These are phyloP conservation scores for Lepidotrigona ventralis DNA, from an alignment of 1,140 invertebrate genomes.

Conservation along the genomic window DNA sequence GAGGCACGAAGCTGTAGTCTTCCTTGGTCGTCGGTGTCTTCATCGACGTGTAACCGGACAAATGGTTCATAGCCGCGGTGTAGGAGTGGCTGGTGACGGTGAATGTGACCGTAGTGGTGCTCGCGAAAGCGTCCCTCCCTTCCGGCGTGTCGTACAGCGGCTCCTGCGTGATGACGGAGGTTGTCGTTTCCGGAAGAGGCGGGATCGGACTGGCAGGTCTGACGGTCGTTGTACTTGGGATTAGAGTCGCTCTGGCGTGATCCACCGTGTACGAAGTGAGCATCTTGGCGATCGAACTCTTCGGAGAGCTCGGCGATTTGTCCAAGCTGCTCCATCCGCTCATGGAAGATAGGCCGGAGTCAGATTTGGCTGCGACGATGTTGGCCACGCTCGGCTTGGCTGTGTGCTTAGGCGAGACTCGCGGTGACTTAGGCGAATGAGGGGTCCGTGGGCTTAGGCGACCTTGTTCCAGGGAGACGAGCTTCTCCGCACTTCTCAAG, in stretches of 20 bases:
- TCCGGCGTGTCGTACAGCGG: constrained; percentile 77
- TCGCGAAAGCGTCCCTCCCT: constrained; percentile 71
- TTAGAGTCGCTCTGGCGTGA: constrained; percentile 65
- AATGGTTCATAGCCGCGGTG: constrained; percentile 67
- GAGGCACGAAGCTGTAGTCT: constrained; percentile 72
- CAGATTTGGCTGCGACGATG: constrained; percentile 87
- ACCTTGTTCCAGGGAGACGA: constrained; percentile 77
- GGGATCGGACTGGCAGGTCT: constrained; percentile 71
- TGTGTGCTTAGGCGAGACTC: constrained; percentile 86
- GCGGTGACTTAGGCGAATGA: constrained; percentile 87
- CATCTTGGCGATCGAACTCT: constrained; percentile 76
- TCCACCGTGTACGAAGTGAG: constrained; percentile 74
- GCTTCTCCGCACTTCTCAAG: constrained; percentile 73
- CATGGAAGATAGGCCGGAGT: constrained; percentile 92
- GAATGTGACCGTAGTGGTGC: constrained; percentile 24
- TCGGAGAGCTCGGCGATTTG: constrained; percentile 89
- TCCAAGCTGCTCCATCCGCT: constrained; percentile 91
- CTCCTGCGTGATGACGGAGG: constrained; percentile 69
- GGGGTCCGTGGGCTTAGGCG: constrained; percentile 83
- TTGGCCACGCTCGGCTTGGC: constrained; percentile 82
- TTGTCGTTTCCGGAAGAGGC: constrained; percentile 68
- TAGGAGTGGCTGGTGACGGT: constrained; percentile 62
- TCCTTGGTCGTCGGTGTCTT: constrained; percentile 72
- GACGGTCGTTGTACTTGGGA: constrained; percentile 65
- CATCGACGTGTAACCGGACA: constrained; percentile 64